These are phyloP conservation scores for Agapornis canus DNA, from an alignment of 2,797 vertebrate genomes.

Conservation along the genomic window DNA sequence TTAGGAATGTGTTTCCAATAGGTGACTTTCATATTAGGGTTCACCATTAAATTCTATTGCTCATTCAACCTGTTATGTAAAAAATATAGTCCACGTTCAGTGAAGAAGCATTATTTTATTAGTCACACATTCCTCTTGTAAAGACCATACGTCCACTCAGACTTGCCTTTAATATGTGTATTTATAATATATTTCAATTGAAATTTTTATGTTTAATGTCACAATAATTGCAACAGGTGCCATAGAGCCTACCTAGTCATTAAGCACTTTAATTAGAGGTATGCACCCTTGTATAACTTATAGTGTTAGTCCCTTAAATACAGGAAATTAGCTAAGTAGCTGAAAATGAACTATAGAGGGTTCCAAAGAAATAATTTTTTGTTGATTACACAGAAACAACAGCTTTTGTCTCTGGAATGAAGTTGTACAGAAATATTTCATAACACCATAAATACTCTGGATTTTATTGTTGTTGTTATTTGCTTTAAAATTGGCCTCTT, in stretches of 20 bases:
- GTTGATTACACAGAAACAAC: neutral
- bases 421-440: neutral
- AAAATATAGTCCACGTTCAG: constrained; percentile 1
- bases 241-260: neutral
- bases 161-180: neutral
- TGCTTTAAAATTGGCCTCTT: neutral
- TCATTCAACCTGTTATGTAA: neutral
- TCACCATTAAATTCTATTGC: constrained; percentile 27
- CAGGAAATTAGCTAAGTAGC: neutral
- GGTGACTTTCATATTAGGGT: neutral
- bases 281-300: neutral
- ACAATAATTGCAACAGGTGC: neutral
- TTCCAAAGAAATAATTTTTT: neutral
- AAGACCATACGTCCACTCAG: neutral
- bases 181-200: neutral
- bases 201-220: neutral
- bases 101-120: constrained; percentile 19
- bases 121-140: neutral
- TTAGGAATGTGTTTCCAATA: constrained; percentile 40
- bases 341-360: neutral
- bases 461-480: neutral
- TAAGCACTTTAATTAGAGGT: neutral
- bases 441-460: neutral
- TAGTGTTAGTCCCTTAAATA: neutral
- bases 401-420: neutral